Evolutionary conservation across 2,888 invertebrate genomes (phyloP).

Genomic region (Limnephilus auricula): DNA sequence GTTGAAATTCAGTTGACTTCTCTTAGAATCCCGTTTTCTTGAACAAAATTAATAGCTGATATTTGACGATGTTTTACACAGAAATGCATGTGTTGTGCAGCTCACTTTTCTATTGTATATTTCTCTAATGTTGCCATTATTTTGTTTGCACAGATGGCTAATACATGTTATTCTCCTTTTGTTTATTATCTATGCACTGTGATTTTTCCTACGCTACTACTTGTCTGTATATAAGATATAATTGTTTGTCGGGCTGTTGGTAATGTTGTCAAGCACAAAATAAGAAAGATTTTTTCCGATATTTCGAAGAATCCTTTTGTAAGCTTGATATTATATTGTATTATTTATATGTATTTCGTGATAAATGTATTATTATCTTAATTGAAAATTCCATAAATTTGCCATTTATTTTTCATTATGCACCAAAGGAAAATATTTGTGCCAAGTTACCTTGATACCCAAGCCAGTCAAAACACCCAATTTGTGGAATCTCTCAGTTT

Average conservation of each 20-base stretch:
- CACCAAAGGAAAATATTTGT: conserved; percentile 13
- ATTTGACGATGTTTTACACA: neutral
- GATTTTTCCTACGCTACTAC: conserved; percentile 39
- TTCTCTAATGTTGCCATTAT: conserved; percentile 36
- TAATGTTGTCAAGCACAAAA: conserved; percentile 39
- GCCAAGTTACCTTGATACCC: conserved; percentile 23
- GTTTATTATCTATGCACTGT: conserved; percentile 36
- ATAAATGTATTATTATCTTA: conserved; percentile 26
- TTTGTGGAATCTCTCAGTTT: neutral
- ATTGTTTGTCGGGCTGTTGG: neutral
- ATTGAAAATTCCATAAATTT: conserved; percentile 33
- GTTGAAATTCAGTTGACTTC: conserved; percentile 44
- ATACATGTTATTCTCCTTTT: conserved; percentile 7
- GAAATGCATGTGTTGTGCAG: conserved; percentile 7
- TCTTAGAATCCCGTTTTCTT: neutral
- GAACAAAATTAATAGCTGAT: conserved; percentile 22
- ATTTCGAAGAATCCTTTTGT: conserved; percentile 8
- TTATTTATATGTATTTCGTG: conserved; percentile 14
- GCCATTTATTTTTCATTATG: conserved; percentile 19
- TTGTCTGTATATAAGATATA: conserved; percentile 3
- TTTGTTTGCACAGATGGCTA: conserved; percentile 30
- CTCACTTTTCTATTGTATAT: conserved; percentile 27
- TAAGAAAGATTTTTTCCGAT: neutral
- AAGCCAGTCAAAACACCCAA: neutral
- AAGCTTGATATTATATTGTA: conserved; percentile 10